phyloP scores from a whole-genome alignment of 2,797 vertebrate genomes.

The Orestias chungarensis region DNA sequence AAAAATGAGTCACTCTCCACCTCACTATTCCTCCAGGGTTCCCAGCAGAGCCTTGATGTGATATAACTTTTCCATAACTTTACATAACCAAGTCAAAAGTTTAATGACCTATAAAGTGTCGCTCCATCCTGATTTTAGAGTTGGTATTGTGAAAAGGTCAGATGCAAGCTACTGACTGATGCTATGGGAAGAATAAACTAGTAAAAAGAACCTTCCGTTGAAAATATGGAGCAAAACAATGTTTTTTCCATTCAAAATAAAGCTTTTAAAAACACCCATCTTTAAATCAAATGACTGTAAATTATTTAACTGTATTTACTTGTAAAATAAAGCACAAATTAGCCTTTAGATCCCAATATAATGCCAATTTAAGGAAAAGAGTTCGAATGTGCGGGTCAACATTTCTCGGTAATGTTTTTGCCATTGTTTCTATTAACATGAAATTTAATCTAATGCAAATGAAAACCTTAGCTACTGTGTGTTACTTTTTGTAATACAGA shows the following conservation, averaged over 20 bases:
- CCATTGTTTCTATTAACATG: no score
- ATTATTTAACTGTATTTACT: neutral
- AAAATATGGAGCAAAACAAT: neutral
- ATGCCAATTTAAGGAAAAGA: neutral
- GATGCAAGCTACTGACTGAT: neutral
- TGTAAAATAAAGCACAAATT: neutral
- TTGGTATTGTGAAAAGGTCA: constrained; percentile 26
- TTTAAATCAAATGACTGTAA: neutral
- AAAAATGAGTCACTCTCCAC: constrained; percentile 50
- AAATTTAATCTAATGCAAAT: no score
- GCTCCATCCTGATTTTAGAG: constrained; percentile 1
- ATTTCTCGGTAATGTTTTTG: neutral
- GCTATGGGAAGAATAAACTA: neutral
- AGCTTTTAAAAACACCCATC: neutral
- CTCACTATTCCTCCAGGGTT: constrained; percentile 47
- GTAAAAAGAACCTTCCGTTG: neutral
- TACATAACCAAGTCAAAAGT: constrained; percentile 28
- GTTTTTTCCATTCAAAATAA: neutral
- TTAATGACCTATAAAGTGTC: constrained; percentile 25
- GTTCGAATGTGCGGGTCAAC: neutral
- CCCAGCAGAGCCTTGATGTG: constrained; percentile 31
- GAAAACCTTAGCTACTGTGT: no score
- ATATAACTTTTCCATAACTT: constrained; percentile 34
- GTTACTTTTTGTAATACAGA: no score
- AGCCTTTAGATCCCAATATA: neutral